Evolutionary conservation across 2,113 vertebrate species (phyloP), one percentile per base, ranked within the genome.

Genomic region (Colius striatus): DNA sequence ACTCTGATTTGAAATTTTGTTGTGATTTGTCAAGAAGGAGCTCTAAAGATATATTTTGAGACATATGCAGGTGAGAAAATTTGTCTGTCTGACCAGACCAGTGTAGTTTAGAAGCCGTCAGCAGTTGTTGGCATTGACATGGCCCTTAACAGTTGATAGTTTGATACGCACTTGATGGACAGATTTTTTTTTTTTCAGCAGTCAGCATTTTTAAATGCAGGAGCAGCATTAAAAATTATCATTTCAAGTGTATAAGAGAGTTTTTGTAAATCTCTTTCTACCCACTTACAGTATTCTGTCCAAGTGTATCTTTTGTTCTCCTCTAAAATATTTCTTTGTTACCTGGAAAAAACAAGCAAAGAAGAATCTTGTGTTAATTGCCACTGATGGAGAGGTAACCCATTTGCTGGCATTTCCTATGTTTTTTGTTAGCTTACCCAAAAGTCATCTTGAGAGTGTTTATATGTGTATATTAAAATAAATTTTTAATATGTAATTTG

Each of bases 91-190:
- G 58, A 66, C 86, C 48, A n/a, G 60, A 58, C 58, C 90, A 91
- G 38, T 55, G 54, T 86, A 82, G 86, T 93, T 55, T 66, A 60
- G 88, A 87, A 89, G 43, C 57, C 94, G 32, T 38, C 50, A 58
- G 75, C 79, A 96, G 68, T 90, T 75, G 86, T 94, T 97, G 79
- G 91, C 89, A 76, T 87, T 93, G 45, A 67, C 87, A n/a, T 93
- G 95, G 95, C 95, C 95, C 97, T 96, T 66, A 95, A 38, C 68
- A 34, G 58, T 22, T 66, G 80, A 34, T 86, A 85, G 80, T 74
- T 96, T 93, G 93, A 93, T 88, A 82, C 58, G 62, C 27, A 36
- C 13, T 92, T 97, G 94, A 95, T 93, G 47, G 83, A 92, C 75
- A 92, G 81, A 57, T 91, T 82, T 92, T 87, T 65, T 78, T 79